Percentiles rank a stretch among this genome's conserved stretches.
Evolutionary conservation across 2,113 vertebrate species (phyloP).

Genomic region (Lamprotornis superbus): DNA sequence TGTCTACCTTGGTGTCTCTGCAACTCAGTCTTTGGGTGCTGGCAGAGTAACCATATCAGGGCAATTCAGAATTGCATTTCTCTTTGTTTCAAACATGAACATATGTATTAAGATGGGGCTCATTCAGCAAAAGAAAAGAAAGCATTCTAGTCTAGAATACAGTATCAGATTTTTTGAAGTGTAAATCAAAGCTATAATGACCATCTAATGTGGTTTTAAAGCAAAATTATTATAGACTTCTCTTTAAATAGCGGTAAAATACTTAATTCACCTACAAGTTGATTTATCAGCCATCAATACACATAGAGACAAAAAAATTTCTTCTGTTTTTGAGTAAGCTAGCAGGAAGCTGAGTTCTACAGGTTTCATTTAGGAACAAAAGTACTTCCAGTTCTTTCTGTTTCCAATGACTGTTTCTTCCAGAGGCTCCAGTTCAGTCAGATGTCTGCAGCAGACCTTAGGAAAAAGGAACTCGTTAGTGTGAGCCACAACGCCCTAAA

Average conservation of each 20-base stretch:
- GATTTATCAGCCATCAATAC: not conserved
- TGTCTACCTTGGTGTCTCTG: not conserved
- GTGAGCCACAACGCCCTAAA: not conserved
- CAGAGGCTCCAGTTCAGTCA: not conserved
- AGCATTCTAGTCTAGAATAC: not conserved
- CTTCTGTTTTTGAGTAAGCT: not conserved
- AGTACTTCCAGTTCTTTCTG: not conserved
- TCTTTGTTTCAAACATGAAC: not conserved
- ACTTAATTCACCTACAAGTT: not conserved
- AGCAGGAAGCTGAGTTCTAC: not conserved
- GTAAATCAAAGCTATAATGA: not conserved
- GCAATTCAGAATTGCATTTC: not conserved
- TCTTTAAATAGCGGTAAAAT: not conserved
- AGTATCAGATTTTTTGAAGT: not conserved
- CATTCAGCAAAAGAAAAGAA: not conserved
- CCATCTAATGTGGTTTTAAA: not conserved
- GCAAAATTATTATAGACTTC: not conserved
- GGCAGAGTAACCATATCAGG: not conserved
- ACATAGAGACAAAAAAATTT: not conserved
- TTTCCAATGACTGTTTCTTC: not conserved
- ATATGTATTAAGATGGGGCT: not conserved
- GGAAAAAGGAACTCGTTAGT: not conserved
- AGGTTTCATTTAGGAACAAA: not conserved
- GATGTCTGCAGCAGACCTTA: not conserved
- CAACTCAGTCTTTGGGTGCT: not conserved